These are phyloP conservation scores for Saguinus imperator DNA, from an alignment of 2,113 vertebrate genomes.

Conservation along the genomic window DNA sequence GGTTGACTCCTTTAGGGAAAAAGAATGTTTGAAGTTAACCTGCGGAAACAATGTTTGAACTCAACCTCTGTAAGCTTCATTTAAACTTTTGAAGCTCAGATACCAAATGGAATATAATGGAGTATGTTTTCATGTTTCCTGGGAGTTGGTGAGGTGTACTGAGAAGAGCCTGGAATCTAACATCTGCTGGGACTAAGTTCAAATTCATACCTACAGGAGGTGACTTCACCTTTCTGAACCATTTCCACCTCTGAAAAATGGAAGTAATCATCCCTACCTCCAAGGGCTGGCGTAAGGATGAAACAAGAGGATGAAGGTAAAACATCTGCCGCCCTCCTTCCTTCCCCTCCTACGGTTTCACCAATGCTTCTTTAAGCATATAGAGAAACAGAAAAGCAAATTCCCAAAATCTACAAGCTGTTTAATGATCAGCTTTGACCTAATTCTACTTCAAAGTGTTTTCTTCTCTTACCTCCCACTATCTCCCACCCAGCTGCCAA, in stretches of 20 bases:
- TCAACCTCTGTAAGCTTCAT: not conserved
- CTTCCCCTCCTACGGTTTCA: not conserved
- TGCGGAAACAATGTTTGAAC: not conserved
- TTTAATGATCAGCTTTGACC: slow-evolving; percentile 68
- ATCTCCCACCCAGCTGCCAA: slow-evolving; percentile 60
- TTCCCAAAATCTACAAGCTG: not conserved
- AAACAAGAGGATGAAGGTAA: not conserved
- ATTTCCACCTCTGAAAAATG: not conserved
- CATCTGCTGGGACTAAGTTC: not conserved
- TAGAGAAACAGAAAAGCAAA: slow-evolving; percentile 1
- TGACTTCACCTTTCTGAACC: not conserved
- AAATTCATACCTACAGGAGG: not conserved
- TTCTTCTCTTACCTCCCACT: slow-evolving; percentile 49
- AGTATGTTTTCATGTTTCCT: not conserved
- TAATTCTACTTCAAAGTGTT: slow-evolving; percentile 65
- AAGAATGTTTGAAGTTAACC: not conserved
- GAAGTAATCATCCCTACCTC: not conserved
- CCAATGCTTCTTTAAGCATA: not conserved
- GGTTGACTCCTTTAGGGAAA: not conserved
- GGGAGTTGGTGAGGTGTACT: not conserved
- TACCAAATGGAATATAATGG: not conserved
- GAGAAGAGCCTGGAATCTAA: not conserved
- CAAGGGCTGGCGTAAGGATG: not conserved
- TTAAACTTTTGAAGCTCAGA: not conserved
- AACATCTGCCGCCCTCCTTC: not conserved